phyloP scores from a whole-genome alignment of 1,140 invertebrate species.

The Venturia canescens region DNA sequence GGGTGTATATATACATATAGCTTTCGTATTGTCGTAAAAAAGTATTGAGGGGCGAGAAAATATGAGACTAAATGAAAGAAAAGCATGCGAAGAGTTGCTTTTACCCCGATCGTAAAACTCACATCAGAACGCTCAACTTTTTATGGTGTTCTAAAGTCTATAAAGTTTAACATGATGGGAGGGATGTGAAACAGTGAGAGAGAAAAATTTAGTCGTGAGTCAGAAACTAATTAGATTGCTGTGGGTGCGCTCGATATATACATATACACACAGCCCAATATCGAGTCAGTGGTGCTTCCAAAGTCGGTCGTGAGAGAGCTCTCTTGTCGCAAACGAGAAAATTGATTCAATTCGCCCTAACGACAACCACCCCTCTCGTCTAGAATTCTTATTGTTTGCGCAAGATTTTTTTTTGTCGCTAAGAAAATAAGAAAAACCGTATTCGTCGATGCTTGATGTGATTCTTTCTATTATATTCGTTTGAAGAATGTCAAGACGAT shows the following conservation, averaged over 20 bases:
- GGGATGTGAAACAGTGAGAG: neutral
- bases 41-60: no score
- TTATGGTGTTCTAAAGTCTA: neutral
- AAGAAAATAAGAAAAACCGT: neutral
- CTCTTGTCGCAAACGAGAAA: conserved; percentile 44
- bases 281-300: conserved; percentile 26
- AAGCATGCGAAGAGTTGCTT: no score
- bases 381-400: conserved; percentile 32
- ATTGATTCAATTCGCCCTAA: conserved; percentile 53
- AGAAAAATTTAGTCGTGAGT: neutral
- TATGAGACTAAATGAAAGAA: no score
- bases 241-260: conserved; percentile 20
- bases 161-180: neutral
- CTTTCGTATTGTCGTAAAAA: no score
- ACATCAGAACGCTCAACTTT: neutral
- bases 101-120: no score
- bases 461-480: neutral
- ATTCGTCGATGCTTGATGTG: neutral
- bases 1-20: no score
- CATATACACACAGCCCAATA: neutral
- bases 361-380: conserved; percentile 1
- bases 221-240: conserved; percentile 26
- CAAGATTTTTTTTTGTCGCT: neutral
- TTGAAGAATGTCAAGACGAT: no score
- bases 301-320: conserved; percentile 32